These are phyloP conservation scores for Venustoraphidia nigricollis DNA, from an alignment of 2,888 invertebrate genomes.

Conservation along the genomic window DNA sequence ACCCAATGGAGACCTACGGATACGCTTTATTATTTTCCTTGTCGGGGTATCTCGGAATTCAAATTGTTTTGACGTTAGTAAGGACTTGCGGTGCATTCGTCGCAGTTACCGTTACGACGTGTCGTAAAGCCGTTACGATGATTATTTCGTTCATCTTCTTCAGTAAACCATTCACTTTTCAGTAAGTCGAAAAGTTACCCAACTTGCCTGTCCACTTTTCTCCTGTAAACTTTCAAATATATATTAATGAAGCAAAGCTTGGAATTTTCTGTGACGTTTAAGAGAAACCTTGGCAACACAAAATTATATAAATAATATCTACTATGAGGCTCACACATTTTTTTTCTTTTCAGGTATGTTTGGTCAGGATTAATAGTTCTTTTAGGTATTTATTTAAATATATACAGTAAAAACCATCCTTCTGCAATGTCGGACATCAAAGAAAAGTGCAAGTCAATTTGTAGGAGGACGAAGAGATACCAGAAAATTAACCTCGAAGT, in stretches of 20 bases:
- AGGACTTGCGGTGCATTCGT: conserved; percentile 79
- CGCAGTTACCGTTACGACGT: conserved; percentile 86
- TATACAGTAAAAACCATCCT: conserved; percentile 64
- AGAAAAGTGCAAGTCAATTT: conserved; percentile 16
- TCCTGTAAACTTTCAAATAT: no score
- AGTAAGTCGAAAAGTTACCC: conserved; percentile 43
- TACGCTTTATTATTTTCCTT: conserved; percentile 76
- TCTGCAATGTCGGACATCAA: conserved; percentile 21
- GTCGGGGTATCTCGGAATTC: conserved; percentile 85
- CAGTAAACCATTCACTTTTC: conserved; percentile 82
- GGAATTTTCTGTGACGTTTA: no score
- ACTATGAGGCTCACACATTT: no score
- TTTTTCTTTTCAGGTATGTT: conserved; percentile 49
- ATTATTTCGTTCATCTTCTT: conserved; percentile 86
- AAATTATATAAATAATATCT: no score
- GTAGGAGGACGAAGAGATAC: neutral
- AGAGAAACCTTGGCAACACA: no score
- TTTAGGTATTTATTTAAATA: conserved; percentile 85
- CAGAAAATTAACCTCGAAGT: conserved; percentile 3
- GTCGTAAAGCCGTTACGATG: conserved; percentile 83
- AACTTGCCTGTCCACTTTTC: no score
- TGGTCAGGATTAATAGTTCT: conserved; percentile 85
- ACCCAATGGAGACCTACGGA: conserved; percentile 60
- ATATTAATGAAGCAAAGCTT: no score
- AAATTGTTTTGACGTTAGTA: conserved; percentile 82